Evolutionary conservation across 2,797 vertebrate species (phyloP).

Genomic region (Pachyuromys duprasi): DNA sequence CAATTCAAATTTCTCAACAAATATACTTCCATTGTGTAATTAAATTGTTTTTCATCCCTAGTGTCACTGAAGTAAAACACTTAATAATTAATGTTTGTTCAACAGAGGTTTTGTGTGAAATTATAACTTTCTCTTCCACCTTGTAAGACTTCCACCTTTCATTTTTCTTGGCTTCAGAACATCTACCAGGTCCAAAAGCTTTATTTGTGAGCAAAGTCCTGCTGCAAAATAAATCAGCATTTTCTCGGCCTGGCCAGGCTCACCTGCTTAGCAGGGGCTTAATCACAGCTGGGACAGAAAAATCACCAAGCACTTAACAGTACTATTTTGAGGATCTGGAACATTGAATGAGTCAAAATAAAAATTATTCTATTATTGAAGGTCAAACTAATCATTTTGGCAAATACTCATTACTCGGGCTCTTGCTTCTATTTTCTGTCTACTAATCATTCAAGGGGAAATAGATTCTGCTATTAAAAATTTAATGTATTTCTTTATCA

Average conservation of each 20-base stretch:
- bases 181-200: background rate
- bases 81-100: slow-evolving; percentile 48
- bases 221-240: slow-evolving; percentile 49
- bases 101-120: background rate
- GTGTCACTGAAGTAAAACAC: slow-evolving; percentile 44
- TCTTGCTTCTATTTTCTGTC: slow-evolving; percentile 25
- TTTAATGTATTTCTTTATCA: slow-evolving; percentile 50
- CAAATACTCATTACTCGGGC: slow-evolving; percentile 41
- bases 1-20: slow-evolving; percentile 40
- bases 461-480: slow-evolving; percentile 27
- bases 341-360: slow-evolving; percentile 58
- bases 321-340: slow-evolving; percentile 49
- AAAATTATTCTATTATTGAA: slow-evolving; percentile 65
- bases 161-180: slow-evolving; percentile 48
- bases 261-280: slow-evolving; percentile 18
- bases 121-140: background rate
- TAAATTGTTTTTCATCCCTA: slow-evolving; percentile 59
- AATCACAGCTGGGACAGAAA: slow-evolving; percentile 45
- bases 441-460: slow-evolving; percentile 17
- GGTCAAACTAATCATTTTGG: slow-evolving; percentile 51
- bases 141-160: background rate
- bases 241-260: background rate
- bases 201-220: slow-evolving; percentile 32
- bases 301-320: slow-evolving; percentile 41
- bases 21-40: slow-evolving; percentile 57